Evolutionary conservation across 2,113 vertebrate genomes (phyloP).

Genomic region (Sorex araneus): DNA sequence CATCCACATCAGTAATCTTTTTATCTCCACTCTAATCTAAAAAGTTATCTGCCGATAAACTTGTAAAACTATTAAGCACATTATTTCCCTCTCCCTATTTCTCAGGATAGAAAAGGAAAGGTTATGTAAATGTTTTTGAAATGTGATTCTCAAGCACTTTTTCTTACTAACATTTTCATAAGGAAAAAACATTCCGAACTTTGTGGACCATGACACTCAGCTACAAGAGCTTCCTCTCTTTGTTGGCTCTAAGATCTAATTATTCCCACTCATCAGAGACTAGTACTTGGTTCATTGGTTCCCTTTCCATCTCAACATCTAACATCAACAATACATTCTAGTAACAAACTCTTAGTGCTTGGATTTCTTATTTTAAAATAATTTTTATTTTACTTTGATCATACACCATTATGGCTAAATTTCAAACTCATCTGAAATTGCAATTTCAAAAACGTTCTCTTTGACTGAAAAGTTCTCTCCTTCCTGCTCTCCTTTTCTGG

Average conservation of each 20-base stretch:
- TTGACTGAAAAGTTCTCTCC: neutral
- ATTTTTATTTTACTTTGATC: neutral
- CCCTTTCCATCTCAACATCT: neutral
- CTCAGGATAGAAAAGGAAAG: neutral
- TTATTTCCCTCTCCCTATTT: neutral
- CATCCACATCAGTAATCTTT: neutral
- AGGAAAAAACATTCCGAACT: neutral
- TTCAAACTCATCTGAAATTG: neutral
- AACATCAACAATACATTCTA: neutral
- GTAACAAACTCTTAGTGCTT: neutral
- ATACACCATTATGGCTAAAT: neutral
- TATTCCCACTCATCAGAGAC: neutral
- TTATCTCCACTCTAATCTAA: neutral
- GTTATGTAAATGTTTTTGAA: neutral
- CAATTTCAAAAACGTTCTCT: neutral
- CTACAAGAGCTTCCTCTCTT: neutral
- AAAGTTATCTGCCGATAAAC: neutral
- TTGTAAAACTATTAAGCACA: neutral
- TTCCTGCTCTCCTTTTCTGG: constrained; percentile 44
- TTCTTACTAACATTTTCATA: neutral
- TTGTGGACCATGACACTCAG: neutral
- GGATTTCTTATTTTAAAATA: neutral
- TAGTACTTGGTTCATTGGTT: rapidly evolving
- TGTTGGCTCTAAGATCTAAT: neutral
- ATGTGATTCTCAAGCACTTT: neutral